These are phyloP conservation scores for Neelides sp. DNA, from an alignment of 1,140 invertebrate genomes.

Conservation along the genomic window DNA sequence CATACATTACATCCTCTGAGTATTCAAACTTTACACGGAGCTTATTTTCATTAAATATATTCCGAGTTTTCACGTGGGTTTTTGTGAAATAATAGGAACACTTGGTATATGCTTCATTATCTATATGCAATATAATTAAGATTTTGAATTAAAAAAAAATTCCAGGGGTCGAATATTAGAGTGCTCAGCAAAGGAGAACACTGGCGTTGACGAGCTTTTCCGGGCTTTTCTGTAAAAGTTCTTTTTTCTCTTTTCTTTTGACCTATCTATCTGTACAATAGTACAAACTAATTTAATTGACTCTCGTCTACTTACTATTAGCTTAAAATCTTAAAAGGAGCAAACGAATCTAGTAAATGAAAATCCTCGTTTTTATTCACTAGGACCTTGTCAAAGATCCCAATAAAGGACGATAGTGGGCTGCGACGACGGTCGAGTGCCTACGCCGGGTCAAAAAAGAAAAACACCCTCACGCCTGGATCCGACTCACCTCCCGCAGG, in stretches of 20 bases:
- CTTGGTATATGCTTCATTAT: no score
- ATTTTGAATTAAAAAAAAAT: conserved; percentile 19
- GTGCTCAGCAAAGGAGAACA: conserved; percentile 66
- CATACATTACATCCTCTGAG: no score
- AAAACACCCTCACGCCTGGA: conserved; percentile 30
- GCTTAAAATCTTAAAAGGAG: not conserved
- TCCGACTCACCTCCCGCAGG: conserved; percentile 30
- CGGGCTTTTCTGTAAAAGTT: conserved; percentile 33
- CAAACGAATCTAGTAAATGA: not conserved
- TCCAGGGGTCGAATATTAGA: conserved; percentile 59
- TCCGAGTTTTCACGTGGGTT: no score
- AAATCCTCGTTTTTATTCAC: not conserved
- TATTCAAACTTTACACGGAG: no score
- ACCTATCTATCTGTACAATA: conserved; percentile 11
- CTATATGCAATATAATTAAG: no score
- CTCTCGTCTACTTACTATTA: not conserved
- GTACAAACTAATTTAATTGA: not conserved
- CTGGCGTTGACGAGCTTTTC: conserved; percentile 56
- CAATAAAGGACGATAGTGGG: conserved; percentile 46
- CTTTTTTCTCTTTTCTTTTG: conserved; percentile 23
- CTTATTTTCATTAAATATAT: no score
- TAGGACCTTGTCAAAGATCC: conserved; percentile 44
- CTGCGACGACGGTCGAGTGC: conserved; percentile 60
- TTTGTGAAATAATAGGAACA: no score
- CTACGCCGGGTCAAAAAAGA: conserved; percentile 48